Evolutionary conservation across 2,113 vertebrate species (phyloP), one percentile per base, ranked within the genome.

Genomic region (Oncorhynchus kisutch): DNA sequence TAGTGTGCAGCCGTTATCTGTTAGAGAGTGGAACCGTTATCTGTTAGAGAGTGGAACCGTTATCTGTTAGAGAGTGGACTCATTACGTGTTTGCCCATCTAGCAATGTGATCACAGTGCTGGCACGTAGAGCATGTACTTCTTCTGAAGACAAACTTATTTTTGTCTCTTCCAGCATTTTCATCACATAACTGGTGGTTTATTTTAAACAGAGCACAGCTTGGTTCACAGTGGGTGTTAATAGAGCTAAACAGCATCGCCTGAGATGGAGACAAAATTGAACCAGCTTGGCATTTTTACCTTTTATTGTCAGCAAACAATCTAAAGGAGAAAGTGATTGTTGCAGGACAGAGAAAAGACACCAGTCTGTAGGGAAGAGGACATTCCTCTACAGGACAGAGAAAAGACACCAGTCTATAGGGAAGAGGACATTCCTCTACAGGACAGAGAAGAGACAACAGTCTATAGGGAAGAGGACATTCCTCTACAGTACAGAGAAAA

Each of bases 301-400:
- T 77, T 78, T 67, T 45, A 60, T 60, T 60, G 70, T 79, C 72
- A 34, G 75, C 29, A 13, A 79, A 71, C 78, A 76, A 83, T 77
- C 78, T 81, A 65, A 70, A 74, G 83, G 75, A 71, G 80, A 83
- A 84, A 79, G 77, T 59, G 70, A 72, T 59, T 6, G 5, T 31
- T 31, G 6, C 25, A 29, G 1, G 12, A 51, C 49, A 14, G 49
- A 51, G 14, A 16, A 16, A 16, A 14, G 11, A 14, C 34, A 51
- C 3, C 14, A 51, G 14, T 9, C 49, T 16, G 16, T 1, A 51
- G 14, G 1, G 49, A 16, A 16, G 14, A 51, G 11, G 7, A 39
- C 7, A 39, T 39, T 39, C 7, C 5, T 39, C 34, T 39, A 39
- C 34, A 39, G 34, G 7, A 39, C 34, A 39, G 7, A 39, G 34